Evolutionary conservation across 2,797 vertebrate genomes (phyloP).

Genomic region (Periparus ater): DNA sequence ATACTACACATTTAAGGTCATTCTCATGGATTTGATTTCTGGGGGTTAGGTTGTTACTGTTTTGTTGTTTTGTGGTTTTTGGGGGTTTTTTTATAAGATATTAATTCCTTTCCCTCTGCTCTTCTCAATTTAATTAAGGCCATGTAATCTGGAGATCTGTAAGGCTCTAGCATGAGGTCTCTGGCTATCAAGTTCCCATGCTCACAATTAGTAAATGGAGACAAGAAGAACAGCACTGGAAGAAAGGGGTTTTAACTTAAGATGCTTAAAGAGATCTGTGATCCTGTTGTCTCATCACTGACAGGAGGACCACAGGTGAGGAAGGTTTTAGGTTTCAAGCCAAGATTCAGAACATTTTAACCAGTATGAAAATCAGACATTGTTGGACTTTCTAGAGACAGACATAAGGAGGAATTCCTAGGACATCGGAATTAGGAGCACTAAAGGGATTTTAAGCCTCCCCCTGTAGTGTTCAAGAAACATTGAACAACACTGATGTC

Average conservation of each 20-base stretch:
- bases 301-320: background rate
- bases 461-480: background rate
- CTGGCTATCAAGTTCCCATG: constrained; percentile 40
- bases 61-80: background rate
- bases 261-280: constrained; percentile 28
- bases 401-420: background rate
- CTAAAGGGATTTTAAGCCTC: background rate
- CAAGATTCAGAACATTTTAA: background rate
- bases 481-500: background rate
- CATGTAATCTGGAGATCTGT: constrained; percentile 46
- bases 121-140: constrained; percentile 53
- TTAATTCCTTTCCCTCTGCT: constrained; percentile 16
- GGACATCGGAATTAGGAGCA: background rate
- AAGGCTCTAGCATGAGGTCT: constrained; percentile 40
- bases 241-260: constrained; percentile 22
- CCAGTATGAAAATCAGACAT: background rate
- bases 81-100: background rate
- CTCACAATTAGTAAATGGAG: constrained; percentile 66
- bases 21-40: constrained; percentile 23
- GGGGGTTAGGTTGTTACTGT: background rate
- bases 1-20: constrained; percentile 42
- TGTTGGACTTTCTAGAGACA: background rate
- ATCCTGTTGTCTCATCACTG: background rate
- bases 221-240: background rate
- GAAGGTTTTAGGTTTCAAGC: background rate